Base-by-base conservation (phyloP, 2,888 invertebrate species). In the Odontothrips loti region DNA sequence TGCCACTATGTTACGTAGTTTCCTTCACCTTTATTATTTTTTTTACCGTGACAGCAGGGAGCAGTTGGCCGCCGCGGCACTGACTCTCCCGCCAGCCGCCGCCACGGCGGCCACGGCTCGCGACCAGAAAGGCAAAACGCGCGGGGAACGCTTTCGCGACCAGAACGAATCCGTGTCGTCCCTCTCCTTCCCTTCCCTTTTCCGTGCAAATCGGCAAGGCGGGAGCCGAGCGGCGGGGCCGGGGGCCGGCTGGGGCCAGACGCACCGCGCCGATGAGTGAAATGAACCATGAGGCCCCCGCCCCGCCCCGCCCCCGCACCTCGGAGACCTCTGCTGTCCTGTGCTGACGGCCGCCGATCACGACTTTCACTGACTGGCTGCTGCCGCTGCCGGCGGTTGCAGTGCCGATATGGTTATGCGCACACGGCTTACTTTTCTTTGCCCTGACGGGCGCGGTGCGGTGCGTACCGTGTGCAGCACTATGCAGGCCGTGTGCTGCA, bases 141-240 rank as follows among this genome's bases (percentile, higher is more conserved):
- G 12, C 68, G 68, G 23, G 34, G 3, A 58, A 15, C 68, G 68
- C 68, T 75, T 75, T 75, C 68, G 68, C 68, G 68, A 75, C 68
- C 68, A 27, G 68, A 75, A 75, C 68, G 68, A 75, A 75, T 75
- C 58, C 17, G 58, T 15, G 58, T 58, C 4, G 58, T 17, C 15
- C 58, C 15, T 58, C 58, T 15, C 51, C 17, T 58, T 27, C 23
- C 23, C 9, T 75, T 27, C 23, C 27, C 27, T 75, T 75, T 75
- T 23, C 68, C 68, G 27, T 11, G 23, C 68, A 75, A 68, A 68
- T 68, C 68, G 23, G 68, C 27, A 20, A 17, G 51, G 51, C 51
- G 51, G 51, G 15, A 10, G 51, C 20, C 51, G 20, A 48, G 12
- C 48, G 48, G 12, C 11, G 6, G 63, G 63, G 63, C 11, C 63